Conservation (phyloP, 2,797 vertebrate species). For the Sylvilagus floridanus region DNA sequence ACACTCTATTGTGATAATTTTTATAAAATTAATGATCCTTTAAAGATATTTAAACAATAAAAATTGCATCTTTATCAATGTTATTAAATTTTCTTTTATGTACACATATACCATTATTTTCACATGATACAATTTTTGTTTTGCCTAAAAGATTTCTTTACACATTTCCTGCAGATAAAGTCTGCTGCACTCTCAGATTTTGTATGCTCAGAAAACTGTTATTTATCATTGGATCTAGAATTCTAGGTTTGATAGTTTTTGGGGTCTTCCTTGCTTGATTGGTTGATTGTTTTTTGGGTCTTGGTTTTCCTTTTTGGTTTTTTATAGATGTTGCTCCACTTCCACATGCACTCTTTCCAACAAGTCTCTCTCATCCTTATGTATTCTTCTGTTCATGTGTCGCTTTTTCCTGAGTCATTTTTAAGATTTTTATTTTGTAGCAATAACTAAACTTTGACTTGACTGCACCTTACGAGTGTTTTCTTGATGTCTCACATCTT, state of each 20-base stretch:
- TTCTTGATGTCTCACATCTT: not conserved
- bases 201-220: not conserved
- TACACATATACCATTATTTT: not conserved
- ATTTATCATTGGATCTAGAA: not conserved
- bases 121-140: not conserved
- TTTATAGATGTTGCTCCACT: not conserved
- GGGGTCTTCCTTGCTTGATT: not conserved
- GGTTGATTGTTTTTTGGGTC: no score
- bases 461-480: not conserved
- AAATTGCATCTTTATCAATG: not conserved
- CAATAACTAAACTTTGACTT: not conserved
- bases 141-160: not conserved
- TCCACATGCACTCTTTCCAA: not conserved
- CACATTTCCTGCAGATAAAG: not conserved
- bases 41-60: not conserved
- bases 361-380: not conserved
- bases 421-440: not conserved
- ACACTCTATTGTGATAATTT: not conserved
- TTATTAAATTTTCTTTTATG: not conserved
- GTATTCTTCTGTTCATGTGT: not conserved
- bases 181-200: not conserved
- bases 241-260: not conserved
- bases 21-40: not conserved
- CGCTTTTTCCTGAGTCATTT: not conserved
- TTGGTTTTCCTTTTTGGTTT: not conserved